Percentiles rank a stretch among this genome's conserved stretches.
phyloP scores from a whole-genome alignment of 2,888 invertebrate genomes.

The Chironomus riparius region DNA sequence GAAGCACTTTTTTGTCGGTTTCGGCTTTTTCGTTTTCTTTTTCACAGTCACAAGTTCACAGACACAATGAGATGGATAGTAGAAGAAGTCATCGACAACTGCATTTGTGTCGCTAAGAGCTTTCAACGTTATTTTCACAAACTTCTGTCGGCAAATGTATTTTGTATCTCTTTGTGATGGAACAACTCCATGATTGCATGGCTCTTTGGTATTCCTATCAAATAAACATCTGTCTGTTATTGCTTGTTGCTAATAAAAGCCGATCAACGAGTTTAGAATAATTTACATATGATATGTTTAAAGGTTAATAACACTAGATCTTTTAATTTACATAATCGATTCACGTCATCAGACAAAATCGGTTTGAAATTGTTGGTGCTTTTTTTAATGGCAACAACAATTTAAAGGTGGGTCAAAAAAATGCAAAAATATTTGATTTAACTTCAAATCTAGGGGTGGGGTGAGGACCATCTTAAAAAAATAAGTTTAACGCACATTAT shows the following conservation, averaged over 20 bases:
- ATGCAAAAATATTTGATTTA: no score
- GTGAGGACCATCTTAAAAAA: no score
- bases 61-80: conserved; percentile 15
- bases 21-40: background rate
- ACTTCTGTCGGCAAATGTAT: conserved; percentile 7
- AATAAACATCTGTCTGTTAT: background rate
- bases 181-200: background rate
- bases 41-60: conserved; percentile 18
- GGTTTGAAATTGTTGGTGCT: no score
- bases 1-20: background rate
- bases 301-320: no score
- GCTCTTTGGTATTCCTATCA: background rate
- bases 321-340: background rate
- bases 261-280: background rate
- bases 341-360: no score
- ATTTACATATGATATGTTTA: no score
- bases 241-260: background rate
- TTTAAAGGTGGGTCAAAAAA: no score
- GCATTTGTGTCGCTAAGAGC: background rate
- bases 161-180: background rate
- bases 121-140: conserved; percentile 9
- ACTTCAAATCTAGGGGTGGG: no score
- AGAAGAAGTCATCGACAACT: conserved; percentile 13
- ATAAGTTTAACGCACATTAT: background rate
- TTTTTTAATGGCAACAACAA: no score